Percentiles rank a stretch among this genome's conserved stretches.
phyloP scores from a whole-genome alignment of 2,797 vertebrate species.

The Urosaurus nigricauda region DNA sequence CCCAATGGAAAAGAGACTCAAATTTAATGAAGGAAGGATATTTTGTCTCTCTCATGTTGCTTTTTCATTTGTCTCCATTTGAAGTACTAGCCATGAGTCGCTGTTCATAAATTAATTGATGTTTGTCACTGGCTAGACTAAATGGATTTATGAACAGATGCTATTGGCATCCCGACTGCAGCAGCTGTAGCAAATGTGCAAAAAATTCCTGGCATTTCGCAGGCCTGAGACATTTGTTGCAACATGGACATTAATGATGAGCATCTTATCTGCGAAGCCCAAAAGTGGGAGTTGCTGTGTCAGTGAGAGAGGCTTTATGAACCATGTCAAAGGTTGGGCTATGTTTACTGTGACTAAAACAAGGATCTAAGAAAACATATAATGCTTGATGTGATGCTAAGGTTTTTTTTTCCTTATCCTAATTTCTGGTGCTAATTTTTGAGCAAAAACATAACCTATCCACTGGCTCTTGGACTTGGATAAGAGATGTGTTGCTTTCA shows the following conservation, averaged over 20 bases:
- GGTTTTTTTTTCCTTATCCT: background rate
- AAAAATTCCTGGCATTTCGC: constrained; percentile 4
- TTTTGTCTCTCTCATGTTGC: background rate
- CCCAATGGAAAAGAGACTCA: background rate
- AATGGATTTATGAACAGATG: constrained; percentile 1
- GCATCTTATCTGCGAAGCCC: background rate
- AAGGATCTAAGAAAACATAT: background rate
- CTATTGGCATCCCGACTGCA: background rate
- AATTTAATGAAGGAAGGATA: constrained; percentile 12
- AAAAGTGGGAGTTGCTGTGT: background rate
- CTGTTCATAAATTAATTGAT: constrained; percentile 38
- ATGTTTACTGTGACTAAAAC: background rate
- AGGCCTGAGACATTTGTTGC: background rate
- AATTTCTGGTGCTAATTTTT: background rate
- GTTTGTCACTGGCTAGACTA: constrained; percentile 39
- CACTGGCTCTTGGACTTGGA: background rate
- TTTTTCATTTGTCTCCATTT: constrained; percentile 36
- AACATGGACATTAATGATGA: background rate
- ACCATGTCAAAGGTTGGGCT: background rate
- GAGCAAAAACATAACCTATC: background rate
- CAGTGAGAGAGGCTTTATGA: background rate
- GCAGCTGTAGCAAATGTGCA: constrained; percentile 1
- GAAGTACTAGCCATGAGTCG: constrained; percentile 36
- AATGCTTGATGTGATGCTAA: background rate
- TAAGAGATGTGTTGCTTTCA: background rate